Conservation (phyloP, 2,797 vertebrate species). For the Cynopterus sphinx region DNA sequence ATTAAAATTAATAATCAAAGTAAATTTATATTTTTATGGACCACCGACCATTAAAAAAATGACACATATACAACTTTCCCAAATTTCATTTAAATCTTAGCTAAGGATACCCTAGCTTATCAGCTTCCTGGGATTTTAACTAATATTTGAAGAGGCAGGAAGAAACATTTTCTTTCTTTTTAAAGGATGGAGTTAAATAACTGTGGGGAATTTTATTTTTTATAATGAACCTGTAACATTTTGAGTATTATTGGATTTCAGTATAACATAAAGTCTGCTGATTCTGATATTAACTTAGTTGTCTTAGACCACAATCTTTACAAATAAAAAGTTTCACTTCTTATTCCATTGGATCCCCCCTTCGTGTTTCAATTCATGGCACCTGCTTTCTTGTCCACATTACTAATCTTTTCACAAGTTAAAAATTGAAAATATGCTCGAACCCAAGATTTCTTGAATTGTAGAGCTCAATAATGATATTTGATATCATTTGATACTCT, state of each 20-base stretch:
- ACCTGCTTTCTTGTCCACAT: not conserved
- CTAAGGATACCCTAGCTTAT: not conserved
- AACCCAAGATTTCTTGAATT: not conserved
- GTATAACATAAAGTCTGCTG: not conserved
- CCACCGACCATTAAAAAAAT: not conserved
- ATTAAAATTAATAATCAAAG: slow-evolving; percentile 49
- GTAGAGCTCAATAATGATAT: not conserved
- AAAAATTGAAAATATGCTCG: not conserved
- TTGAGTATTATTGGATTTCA: not conserved
- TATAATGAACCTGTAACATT: not conserved
- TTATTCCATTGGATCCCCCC: not conserved
- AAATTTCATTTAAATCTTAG: slow-evolving; percentile 49
- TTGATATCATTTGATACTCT: not conserved
- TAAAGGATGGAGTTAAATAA: slow-evolving; percentile 28
- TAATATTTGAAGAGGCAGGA: slow-evolving; percentile 7
- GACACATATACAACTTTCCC: not conserved
- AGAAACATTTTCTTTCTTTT: not conserved
- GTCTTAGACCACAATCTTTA: not conserved
- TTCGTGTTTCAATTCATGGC: not conserved
- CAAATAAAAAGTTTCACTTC: not conserved
- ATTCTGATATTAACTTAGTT: not conserved
- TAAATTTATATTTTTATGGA: slow-evolving; percentile 46
- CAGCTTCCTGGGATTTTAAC: slow-evolving; percentile 48
- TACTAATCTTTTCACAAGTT: not conserved
- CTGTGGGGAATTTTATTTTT: slow-evolving; percentile 24